Conservation (phyloP, 2,113 vertebrate genomes). For the Lucifuga dentata region DNA sequence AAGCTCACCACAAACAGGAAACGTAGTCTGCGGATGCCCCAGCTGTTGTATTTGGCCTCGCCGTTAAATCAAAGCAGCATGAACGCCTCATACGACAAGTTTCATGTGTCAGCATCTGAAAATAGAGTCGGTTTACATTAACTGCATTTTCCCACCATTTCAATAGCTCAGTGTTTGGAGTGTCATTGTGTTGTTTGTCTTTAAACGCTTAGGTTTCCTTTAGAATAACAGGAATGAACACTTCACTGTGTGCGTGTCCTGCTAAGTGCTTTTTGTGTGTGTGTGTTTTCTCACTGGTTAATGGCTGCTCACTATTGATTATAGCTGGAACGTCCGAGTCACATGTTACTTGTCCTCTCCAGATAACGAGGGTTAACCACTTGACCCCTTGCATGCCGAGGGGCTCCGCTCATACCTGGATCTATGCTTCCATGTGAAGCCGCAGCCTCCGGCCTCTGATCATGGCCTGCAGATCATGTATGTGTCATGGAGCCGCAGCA, state of each 20-base stretch:
- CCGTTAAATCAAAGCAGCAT: constrained; percentile 69
- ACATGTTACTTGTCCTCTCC: constrained; percentile 61
- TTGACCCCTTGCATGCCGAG: constrained; percentile 72
- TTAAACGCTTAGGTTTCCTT: constrained; percentile 47
- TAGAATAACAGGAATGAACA: constrained; percentile 22
- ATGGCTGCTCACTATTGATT: constrained; percentile 78
- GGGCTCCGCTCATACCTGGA: constrained; percentile 55
- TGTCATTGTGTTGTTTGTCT: constrained; percentile 63
- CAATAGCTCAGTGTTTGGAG: constrained; percentile 57
- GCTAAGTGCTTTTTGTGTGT: constrained; percentile 40
- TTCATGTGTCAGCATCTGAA: constrained; percentile 60
- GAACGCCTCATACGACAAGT: constrained; percentile 61
- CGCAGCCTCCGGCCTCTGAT: constrained; percentile 28
- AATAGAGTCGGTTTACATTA: constrained; percentile 73
- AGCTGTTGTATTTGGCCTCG: constrained; percentile 71
- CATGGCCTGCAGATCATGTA: constrained; percentile 45
- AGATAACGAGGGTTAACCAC: constrained; percentile 79
- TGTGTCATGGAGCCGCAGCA: constrained; percentile 49
- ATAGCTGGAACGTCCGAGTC: constrained; percentile 66
- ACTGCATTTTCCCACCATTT: constrained; percentile 66
- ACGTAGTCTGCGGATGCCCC: constrained; percentile 67
- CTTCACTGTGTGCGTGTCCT: constrained; percentile 31
- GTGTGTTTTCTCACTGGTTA: constrained; percentile 68
- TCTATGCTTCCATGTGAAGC: constrained; percentile 26
- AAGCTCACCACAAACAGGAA: constrained; percentile 76